Conservation (phyloP, 2,113 vertebrate genomes). For the Cinclus mexicanus region DNA sequence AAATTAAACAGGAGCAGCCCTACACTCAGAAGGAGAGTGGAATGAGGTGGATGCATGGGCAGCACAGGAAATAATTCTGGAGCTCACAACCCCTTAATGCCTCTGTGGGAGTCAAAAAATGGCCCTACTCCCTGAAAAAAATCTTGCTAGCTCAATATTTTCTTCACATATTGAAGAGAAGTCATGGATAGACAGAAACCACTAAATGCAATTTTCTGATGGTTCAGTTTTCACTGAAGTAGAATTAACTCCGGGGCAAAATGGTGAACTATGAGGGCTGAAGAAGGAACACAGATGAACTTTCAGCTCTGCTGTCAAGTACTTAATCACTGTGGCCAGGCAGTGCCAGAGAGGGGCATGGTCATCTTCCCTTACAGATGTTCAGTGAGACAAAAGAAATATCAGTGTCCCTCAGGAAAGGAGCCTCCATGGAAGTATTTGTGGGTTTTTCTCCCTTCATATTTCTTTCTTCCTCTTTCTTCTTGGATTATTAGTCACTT, state of each 20-base stretch:
- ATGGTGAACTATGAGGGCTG: background rate
- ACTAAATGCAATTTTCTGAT: background rate
- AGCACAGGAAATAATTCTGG: background rate
- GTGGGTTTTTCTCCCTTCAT: rapidly evolving
- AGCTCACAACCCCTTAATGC: background rate
- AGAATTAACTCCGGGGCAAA: background rate
- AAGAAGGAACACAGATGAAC: background rate
- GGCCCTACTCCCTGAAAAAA: background rate
- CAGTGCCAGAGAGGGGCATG: background rate
- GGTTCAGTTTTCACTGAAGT: background rate
- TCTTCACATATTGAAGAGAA: background rate
- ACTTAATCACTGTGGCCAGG: rapidly evolving
- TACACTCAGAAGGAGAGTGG: background rate
- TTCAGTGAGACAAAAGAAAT: background rate
- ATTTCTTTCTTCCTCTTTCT: background rate
- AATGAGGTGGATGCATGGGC: background rate
- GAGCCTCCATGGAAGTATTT: background rate
- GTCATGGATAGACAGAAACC: background rate
- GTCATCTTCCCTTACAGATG: background rate
- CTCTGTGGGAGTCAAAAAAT: rapidly evolving
- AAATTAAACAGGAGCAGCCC: background rate
- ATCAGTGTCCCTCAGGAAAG: background rate
- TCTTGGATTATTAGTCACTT: background rate
- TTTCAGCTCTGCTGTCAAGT: background rate
- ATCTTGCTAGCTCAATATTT: background rate